phyloP scores from a whole-genome alignment of 2,888 invertebrate species.

The Nemotelus pantherinus region DNA sequence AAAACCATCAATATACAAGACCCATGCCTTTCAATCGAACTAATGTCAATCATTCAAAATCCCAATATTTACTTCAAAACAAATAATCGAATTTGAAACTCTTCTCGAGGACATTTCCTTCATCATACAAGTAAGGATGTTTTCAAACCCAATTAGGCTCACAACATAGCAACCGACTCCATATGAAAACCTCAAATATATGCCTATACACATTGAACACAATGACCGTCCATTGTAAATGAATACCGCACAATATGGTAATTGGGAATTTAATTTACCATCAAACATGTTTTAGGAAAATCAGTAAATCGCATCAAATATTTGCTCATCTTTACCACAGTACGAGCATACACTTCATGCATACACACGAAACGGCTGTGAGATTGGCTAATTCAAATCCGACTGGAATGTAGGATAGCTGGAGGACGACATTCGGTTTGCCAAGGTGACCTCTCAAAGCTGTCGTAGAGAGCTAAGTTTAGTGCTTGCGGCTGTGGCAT shows the following conservation, averaged over 20 bases:
- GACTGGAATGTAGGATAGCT: background rate
- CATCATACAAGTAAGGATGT: too few relatives aligned
- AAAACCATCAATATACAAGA: too few relatives aligned
- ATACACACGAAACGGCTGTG: too few relatives aligned
- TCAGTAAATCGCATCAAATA: slow-evolving; percentile 42
- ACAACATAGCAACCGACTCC: slow-evolving; percentile 12
- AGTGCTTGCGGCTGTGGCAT: slow-evolving; percentile 25
- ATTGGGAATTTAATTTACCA: slow-evolving; percentile 38
- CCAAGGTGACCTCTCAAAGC: slow-evolving; percentile 33
- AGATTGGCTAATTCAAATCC: too few relatives aligned
- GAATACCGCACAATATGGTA: slow-evolving; percentile 2
- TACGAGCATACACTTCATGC: too few relatives aligned
- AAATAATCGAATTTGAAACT: too few relatives aligned
- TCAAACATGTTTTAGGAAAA: slow-evolving; percentile 38
- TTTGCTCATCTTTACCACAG: slow-evolving; percentile 16
- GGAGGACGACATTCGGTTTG: slow-evolving; percentile 20
- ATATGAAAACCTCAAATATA: background rate
- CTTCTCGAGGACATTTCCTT: too few relatives aligned
- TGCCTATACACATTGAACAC: too few relatives aligned
- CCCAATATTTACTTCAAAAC: too few relatives aligned
- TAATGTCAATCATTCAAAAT: too few relatives aligned
- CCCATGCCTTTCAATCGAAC: too few relatives aligned
- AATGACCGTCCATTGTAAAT: slow-evolving; percentile 5
- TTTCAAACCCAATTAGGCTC: slow-evolving; percentile 19
- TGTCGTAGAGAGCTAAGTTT: slow-evolving; percentile 20